Base-by-base conservation (phyloP, 2,797 vertebrate species). In the Gallirallus australis region DNA sequence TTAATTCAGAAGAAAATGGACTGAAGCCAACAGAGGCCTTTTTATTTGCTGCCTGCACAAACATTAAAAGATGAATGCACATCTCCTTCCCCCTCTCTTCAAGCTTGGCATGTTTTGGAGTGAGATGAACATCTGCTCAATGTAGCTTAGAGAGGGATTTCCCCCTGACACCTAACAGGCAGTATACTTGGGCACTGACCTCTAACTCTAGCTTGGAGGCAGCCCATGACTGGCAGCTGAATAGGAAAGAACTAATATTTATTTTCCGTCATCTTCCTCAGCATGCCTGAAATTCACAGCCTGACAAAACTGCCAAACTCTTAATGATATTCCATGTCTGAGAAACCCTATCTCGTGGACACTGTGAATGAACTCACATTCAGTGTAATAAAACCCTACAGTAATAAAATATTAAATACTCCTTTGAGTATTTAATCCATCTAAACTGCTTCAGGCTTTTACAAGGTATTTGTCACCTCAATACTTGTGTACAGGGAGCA, bases 331-430 rank as follows among this genome's bases (percentile, higher is more conserved):
- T n/a, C 66, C 24, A 1, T 5, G n/a, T n/a, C 78, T 86, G 84
- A 82, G 25, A 52, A 85, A 78, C 40, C 27, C 53, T 66, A 18
- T 63, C 77, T 81, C 40, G 78, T 57, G 87, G 88, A 88, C 71
- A 52, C 42, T 8, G 30, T 33, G 42, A 86, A 94, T 64, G 79
- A 94, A 70, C 90, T 79, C 3, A 0, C 66, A 52, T 73, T 90
- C 25, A 27, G 63, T 7, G 21, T 7, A 73, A 70, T 35, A 82
- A 90, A 93, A 73, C 35, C 76, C 82, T 25, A 21, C 42, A 91
- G 88, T 35, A 80, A 96, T 82, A 72, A 92, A 96, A 95, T 53
- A 94, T 89, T 85, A 53, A 95, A 78, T 52, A 37, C 31, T 70
- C 82, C 84, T 76, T 31, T 3, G 64, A 77, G 90, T 52, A 48